Conservation (phyloP, 2,113 vertebrate genomes). For the Lucifuga dentata region DNA sequence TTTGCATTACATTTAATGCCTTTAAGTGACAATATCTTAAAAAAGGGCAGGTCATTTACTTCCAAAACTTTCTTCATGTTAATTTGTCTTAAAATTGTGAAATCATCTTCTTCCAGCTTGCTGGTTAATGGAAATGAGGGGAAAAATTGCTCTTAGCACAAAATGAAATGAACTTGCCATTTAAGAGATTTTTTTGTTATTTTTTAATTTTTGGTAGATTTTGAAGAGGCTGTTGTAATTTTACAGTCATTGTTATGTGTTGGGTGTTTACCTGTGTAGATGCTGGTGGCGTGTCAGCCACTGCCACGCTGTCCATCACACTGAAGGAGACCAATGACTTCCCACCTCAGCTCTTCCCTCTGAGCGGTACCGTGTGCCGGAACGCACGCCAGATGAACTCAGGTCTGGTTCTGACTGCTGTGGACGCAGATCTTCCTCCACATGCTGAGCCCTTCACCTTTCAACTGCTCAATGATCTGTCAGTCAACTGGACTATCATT, state of each 20-base stretch:
- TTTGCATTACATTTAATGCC: too few species aligned
- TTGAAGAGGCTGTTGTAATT: background rate
- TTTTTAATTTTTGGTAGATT: background rate
- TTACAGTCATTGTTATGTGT: background rate
- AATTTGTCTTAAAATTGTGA: background rate
- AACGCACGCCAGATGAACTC: conserved; percentile 42
- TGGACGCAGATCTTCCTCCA: conserved; percentile 88
- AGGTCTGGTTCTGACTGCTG: conserved; percentile 86
- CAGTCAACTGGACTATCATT: conserved; percentile 90
- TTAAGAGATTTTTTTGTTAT: background rate
- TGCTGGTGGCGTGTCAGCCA: conserved; percentile 79
- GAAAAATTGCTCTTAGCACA: too few species aligned
- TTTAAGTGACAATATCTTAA: too few species aligned
- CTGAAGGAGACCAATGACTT: conserved; percentile 95
- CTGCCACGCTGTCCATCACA: conserved; percentile 86
- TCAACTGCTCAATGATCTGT: conserved; percentile 74
- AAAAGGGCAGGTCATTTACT: too few species aligned
- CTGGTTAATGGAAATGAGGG: too few species aligned
- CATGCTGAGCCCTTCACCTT: conserved; percentile 91
- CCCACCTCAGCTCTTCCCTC: conserved; percentile 82
- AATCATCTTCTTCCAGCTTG: background rate
- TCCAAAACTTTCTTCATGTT: too few species aligned
- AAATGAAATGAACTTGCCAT: too few species aligned
- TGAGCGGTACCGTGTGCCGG: conserved; percentile 81
- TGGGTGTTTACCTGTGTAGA: conserved; percentile 57